Evolutionary conservation across 2,888 invertebrate species (phyloP).

Genomic region (Drosophila macrospina): DNA sequence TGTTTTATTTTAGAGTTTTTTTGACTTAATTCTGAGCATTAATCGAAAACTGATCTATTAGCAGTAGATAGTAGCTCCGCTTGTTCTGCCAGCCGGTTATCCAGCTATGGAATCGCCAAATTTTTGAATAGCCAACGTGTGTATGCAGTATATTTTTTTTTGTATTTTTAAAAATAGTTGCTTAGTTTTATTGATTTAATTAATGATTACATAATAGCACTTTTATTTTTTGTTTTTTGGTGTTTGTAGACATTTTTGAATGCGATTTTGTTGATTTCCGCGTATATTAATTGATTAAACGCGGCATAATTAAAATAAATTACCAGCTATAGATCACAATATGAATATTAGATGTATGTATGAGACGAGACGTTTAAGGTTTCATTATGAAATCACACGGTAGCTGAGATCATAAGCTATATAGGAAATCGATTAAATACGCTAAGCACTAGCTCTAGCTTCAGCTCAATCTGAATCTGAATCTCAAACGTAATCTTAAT

Average conservation of each 20-base stretch:
- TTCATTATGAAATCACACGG: slow-evolving; percentile 59
- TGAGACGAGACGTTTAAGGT: slow-evolving; percentile 42
- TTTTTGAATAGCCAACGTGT: slow-evolving; percentile 55
- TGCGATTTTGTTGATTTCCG: slow-evolving; percentile 66
- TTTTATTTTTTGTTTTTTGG: slow-evolving; percentile 12
- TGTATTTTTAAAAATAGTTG: slow-evolving; percentile 46
- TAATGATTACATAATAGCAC: slow-evolving; percentile 67
- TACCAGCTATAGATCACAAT: slow-evolving; percentile 43
- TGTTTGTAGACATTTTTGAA: slow-evolving; percentile 14
- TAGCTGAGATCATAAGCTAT: slow-evolving; percentile 64
- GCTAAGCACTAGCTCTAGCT: no score
- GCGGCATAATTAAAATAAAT: slow-evolving; percentile 68
- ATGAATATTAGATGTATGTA: slow-evolving; percentile 35
- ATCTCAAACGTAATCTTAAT: slow-evolving; percentile 24
- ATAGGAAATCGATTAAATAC: slow-evolving; percentile 64
- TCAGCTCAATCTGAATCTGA: slow-evolving; percentile 11
- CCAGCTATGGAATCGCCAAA: slow-evolving; percentile 1
- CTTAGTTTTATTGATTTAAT: slow-evolving; percentile 71
- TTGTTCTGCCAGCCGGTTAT: slow-evolving; percentile 37
- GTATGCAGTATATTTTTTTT: slow-evolving; percentile 41
- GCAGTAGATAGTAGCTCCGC: slow-evolving; percentile 48
- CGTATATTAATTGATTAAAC: slow-evolving; percentile 52
- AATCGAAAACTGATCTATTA: slow-evolving; percentile 74
- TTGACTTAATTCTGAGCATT: slow-evolving; percentile 69
- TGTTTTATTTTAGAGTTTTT: slow-evolving; percentile 58